Evolutionary conservation across 2,888 invertebrate genomes (phyloP).

Genomic region (Papilio demoleus): DNA sequence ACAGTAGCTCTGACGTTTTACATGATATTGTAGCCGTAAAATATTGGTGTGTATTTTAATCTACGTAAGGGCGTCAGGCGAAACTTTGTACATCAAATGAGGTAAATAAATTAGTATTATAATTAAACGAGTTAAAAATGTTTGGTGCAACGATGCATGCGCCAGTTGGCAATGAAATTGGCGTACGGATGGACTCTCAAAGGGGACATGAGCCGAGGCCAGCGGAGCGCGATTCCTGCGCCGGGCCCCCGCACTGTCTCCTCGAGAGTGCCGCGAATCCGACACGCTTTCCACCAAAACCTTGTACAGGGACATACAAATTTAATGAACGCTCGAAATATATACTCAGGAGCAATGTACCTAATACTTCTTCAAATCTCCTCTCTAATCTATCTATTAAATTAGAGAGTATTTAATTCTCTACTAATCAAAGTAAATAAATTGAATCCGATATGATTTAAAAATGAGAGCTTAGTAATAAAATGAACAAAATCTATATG

Average conservation of each 20-base stretch:
- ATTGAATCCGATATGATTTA: no score
- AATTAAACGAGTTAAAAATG: conserved; percentile 37
- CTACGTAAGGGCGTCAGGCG: no score
- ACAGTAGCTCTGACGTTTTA: no score
- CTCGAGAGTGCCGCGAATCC: conserved; percentile 50
- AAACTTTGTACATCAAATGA: no score
- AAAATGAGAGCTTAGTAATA: not conserved
- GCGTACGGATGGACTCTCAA: conserved; percentile 66
- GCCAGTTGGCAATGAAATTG: conserved; percentile 74
- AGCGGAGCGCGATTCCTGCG: conserved; percentile 77
- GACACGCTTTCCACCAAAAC: conserved; percentile 25
- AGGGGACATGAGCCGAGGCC: conserved; percentile 73
- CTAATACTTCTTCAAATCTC: no score
- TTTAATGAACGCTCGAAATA: not conserved
- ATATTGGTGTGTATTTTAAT: no score
- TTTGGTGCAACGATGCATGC: conserved; percentile 61
- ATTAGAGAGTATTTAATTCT: no score
- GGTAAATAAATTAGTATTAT: conserved; percentile 9
- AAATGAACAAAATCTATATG: not conserved
- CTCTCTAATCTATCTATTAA: no score
- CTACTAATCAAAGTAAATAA: no score
- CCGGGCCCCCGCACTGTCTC: conserved; percentile 58
- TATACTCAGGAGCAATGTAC: no score
- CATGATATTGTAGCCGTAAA: no score
- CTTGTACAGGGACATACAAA: not conserved